Percentiles rank a stretch among this genome's conserved stretches.
These are phyloP conservation scores for Cosmia pyralina DNA, from an alignment of 2,888 invertebrate genomes.

Conservation along the genomic window DNA sequence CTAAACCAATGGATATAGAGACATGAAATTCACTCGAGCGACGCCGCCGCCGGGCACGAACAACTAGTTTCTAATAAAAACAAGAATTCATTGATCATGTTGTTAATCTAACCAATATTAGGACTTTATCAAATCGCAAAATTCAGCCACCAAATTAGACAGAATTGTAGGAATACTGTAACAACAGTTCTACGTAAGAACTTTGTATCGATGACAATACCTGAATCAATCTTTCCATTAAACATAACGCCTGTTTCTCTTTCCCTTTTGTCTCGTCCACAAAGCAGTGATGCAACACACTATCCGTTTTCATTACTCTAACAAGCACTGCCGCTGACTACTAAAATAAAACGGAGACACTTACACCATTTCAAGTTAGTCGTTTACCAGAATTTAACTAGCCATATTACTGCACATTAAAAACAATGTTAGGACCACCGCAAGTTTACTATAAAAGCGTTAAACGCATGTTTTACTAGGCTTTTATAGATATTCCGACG, in stretches of 20 bases:
- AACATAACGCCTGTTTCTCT: not conserved
- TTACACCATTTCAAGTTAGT: conserved; percentile 68
- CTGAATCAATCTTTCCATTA: not conserved
- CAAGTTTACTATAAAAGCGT: conserved; percentile 81
- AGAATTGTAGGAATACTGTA: no score
- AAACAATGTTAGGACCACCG: conserved; percentile 89
- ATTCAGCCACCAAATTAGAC: no score
- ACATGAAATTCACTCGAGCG: no score
- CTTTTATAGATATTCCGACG: conserved; percentile 78
- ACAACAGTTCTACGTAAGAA: no score
- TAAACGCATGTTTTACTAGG: conserved; percentile 79
- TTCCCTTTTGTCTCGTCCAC: conserved; percentile 27
- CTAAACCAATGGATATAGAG: no score
- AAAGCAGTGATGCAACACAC: conserved; percentile 32
- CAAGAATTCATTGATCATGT: no score
- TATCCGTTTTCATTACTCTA: conserved; percentile 45
- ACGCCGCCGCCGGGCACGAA: no score
- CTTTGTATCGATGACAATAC: no score
- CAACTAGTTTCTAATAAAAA: no score
- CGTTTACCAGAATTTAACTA: conserved; percentile 84
- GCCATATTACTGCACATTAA: conserved; percentile 87
- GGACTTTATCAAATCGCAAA: no score
- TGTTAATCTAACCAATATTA: no score
- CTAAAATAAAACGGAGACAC: conserved; percentile 68
- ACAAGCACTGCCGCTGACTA: conserved; percentile 44